Percentiles rank a stretch among this genome's conserved stretches.
phyloP scores from a whole-genome alignment of 2,113 vertebrate genomes.

The Antechinus flavipes region DNA sequence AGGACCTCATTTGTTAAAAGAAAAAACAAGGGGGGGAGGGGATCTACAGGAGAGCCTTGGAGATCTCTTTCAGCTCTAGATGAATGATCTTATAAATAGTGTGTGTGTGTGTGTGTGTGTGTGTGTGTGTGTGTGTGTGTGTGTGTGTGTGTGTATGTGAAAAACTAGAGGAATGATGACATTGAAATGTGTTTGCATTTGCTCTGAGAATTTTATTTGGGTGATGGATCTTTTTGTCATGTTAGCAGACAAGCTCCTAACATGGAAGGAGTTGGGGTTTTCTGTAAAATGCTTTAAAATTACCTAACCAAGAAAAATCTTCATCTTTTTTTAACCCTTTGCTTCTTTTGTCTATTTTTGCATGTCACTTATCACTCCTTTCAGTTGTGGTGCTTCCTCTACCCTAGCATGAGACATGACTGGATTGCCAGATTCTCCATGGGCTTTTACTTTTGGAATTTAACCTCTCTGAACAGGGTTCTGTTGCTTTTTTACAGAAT shows the following conservation, averaged over 20 bases:
- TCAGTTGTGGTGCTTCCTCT: constrained; percentile 70
- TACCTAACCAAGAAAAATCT: constrained; percentile 36
- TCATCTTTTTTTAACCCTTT: neutral
- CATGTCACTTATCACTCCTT: constrained; percentile 71
- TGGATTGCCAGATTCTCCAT: constrained; percentile 60
- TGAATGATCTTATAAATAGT: neutral
- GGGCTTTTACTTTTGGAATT: constrained; percentile 78
- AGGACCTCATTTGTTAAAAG: neutral
- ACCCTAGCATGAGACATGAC: constrained; percentile 66
- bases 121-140: neutral
- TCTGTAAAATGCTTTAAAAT: constrained; percentile 34
- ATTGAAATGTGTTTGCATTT: neutral
- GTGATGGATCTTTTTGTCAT: constrained; percentile 43
- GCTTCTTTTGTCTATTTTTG: constrained; percentile 29
- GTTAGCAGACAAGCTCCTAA: constrained; percentile 57
- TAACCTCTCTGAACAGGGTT: constrained; percentile 82
- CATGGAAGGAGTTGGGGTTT: neutral
- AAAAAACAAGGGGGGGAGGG: neutral
- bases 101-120: neutral
- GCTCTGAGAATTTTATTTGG: neutral
- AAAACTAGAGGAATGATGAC: neutral
- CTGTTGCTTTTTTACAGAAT: constrained; percentile 78
- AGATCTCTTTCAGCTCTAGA: neutral
- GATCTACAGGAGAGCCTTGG: neutral
- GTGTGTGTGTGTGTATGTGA: neutral